phyloP scores from a whole-genome alignment of 2,113 vertebrate genomes.

The Tenebrosternarchus preto region DNA sequence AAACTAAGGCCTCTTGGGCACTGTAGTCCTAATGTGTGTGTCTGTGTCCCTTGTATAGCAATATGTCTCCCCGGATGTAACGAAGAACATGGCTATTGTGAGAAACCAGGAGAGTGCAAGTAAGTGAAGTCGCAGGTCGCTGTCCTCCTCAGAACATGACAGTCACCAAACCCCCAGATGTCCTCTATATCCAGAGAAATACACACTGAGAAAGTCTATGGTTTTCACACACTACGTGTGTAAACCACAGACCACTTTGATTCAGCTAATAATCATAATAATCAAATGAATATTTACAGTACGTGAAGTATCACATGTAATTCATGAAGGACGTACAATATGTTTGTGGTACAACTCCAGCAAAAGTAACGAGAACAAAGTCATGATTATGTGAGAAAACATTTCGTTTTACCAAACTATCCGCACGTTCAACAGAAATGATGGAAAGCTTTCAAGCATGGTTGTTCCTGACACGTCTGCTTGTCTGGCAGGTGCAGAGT shows the following conservation, averaged over 20 bases:
- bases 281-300: no score
- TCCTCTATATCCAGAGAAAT: no score
- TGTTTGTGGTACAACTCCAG: neutral
- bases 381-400: no score
- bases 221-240: no score
- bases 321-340: neutral
- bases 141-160: no score
- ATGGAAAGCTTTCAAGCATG: no score
- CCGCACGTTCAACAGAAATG: no score
- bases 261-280: no score
- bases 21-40: slow-evolving; percentile 40
- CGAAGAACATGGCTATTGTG: slow-evolving; percentile 92
- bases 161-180: neutral
- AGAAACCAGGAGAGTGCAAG: slow-evolving; percentile 98
- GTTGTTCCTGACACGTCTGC: slow-evolving; percentile 3
- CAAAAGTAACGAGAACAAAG: neutral
- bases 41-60: slow-evolving; percentile 72
- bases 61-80: slow-evolving; percentile 96
- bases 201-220: no score
- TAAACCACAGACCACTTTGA: no score
- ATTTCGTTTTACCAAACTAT: no score
- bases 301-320: no score
- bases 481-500: slow-evolving; percentile 86
- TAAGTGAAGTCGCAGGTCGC: slow-evolving; percentile 70
- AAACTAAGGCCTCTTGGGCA: neutral